Base-by-base conservation (phyloP, 2,888 invertebrate genomes). In the Rhaphigaster nebulosa region DNA sequence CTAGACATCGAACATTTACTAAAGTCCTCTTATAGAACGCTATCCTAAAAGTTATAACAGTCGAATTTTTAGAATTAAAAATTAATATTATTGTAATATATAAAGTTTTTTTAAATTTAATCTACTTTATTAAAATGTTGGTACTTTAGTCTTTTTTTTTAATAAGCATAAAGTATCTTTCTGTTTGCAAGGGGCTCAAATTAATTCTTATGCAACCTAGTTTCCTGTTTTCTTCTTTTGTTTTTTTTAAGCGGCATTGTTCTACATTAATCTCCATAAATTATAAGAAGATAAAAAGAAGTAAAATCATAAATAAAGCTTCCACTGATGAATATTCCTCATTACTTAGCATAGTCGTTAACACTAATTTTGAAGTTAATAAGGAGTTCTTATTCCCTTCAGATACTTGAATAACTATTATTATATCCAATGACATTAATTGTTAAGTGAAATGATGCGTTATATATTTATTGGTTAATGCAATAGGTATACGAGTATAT, bases 201-300 rank as follows among this genome's bases (percentile, higher is more conserved):
- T 76, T 76, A 34, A 34, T 76, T 76, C 70, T 76, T 34, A 10
- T 29, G 38, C 38, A 76, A 76, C 34, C 70, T 76, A 76, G 70
- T 38, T 76, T 76, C 29, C 20, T 6, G n/a, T 15, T 29, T 65
- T 65, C 29, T 65, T 65, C 29, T 65, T 38, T 20, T 38, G 38
- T 8, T 38, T 76, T 5, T 29, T n/a, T n/a, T n/a, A n/a, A n/a
- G 34, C 60, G 1, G 29, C 20, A 76, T 76, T 76, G 70, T 76
- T 76, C 23, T 38, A 76, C 70, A 76, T 76, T 76, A 76, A 76
- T 76, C 23, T 76, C 34, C 70, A 76, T 76, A 76, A 76, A 76
- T 76, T 76, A 76, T 8, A 76, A 76, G 70, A 76, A 76, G 38
- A 76, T 29, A 23, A 65, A 65, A 65, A 65, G 65, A 65, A 65